Percentiles rank a stretch among this genome's conserved stretches.
phyloP scores from a whole-genome alignment of 2,797 vertebrate genomes.

The Brotula barbata region DNA sequence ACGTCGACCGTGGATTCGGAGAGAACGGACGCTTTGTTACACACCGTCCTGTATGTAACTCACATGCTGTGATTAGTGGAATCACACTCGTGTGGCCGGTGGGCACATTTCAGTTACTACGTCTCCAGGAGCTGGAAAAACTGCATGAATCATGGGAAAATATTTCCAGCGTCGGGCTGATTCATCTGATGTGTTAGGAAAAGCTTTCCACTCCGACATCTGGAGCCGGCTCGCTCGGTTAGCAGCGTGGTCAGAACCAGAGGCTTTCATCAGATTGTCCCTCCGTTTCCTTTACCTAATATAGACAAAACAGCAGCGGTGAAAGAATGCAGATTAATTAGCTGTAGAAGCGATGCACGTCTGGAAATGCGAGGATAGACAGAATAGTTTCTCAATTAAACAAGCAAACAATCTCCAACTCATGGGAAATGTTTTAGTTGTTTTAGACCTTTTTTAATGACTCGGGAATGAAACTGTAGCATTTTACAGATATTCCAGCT shows the following conservation, averaged over 20 bases:
- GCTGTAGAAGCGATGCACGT: conserved; percentile 16
- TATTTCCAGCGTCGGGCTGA: conserved; percentile 49
- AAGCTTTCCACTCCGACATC: conserved; percentile 65
- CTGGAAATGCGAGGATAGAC: conserved; percentile 2
- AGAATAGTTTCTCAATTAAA: conserved; percentile 1
- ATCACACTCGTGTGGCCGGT: conserved; percentile 29
- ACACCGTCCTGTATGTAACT: conserved; percentile 28
- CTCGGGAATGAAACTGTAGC: no score
- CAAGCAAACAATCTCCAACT: no score
- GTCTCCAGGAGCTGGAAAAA: conserved; percentile 44
- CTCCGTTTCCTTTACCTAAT: conserved; percentile 55
- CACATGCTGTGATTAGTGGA: conserved; percentile 36
- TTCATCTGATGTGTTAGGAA: conserved; percentile 53
- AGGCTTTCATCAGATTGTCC: conserved; percentile 51
- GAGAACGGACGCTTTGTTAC: conserved; percentile 45
- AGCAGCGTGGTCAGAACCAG: conserved; percentile 26
- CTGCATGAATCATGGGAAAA: conserved; percentile 63
- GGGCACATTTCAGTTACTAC: conserved; percentile 27
- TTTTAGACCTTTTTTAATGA: no score
- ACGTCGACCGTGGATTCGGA: conserved; percentile 18
- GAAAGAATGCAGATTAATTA: conserved; percentile 20
- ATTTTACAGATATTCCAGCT: no score
- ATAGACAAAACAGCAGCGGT: conserved; percentile 57
- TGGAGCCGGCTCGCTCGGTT: conserved; percentile 44
- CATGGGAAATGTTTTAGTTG: no score